These are phyloP conservation scores for Aulostomus chinensis DNA, from an alignment of 2,797 vertebrate species.

Conservation along the genomic window DNA sequence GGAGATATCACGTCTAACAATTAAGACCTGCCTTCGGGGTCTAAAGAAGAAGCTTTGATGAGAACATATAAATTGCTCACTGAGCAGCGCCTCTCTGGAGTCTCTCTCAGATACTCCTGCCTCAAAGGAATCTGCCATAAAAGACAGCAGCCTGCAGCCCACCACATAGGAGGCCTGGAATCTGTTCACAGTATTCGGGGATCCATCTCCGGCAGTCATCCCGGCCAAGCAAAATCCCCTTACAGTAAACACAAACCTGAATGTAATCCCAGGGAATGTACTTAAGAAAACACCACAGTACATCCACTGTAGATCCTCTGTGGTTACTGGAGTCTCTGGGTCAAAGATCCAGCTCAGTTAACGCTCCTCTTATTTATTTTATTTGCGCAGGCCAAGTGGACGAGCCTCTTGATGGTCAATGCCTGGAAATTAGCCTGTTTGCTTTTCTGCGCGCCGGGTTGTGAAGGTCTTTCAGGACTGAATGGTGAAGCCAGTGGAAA, in stretches of 20 bases:
- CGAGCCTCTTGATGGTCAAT: not conserved
- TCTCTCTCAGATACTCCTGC: slow-evolving; percentile 60
- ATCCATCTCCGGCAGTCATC: slow-evolving; percentile 27
- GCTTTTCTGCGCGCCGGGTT: slow-evolving; percentile 3
- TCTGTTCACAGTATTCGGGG: slow-evolving; percentile 38
- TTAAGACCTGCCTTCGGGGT: slow-evolving; percentile 77
- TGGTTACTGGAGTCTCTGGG: slow-evolving; percentile 13
- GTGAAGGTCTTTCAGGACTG: not conserved
- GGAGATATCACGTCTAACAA: slow-evolving; percentile 78
- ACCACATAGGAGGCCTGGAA: slow-evolving; percentile 36
- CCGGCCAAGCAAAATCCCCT: slow-evolving; percentile 12
- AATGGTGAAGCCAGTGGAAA: too few relatives aligned
- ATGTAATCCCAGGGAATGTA: slow-evolving; percentile 31
- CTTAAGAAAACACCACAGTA: slow-evolving; percentile 12
- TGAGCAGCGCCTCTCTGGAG: slow-evolving; percentile 65
- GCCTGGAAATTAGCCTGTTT: slow-evolving; percentile 8
- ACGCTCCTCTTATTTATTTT: slow-evolving; percentile 14
- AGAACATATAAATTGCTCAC: slow-evolving; percentile 78
- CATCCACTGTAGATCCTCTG: slow-evolving; percentile 16
- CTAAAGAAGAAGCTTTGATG: slow-evolving; percentile 72
- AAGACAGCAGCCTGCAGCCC: slow-evolving; percentile 40
- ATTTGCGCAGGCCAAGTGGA: slow-evolving; percentile 9
- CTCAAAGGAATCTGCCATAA: slow-evolving; percentile 58
- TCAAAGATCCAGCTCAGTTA: slow-evolving; percentile 17
- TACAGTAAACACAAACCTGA: slow-evolving; percentile 50